Conservation (phyloP, 1,140 invertebrate species). For the Ditylenchus dipsaci region DNA sequence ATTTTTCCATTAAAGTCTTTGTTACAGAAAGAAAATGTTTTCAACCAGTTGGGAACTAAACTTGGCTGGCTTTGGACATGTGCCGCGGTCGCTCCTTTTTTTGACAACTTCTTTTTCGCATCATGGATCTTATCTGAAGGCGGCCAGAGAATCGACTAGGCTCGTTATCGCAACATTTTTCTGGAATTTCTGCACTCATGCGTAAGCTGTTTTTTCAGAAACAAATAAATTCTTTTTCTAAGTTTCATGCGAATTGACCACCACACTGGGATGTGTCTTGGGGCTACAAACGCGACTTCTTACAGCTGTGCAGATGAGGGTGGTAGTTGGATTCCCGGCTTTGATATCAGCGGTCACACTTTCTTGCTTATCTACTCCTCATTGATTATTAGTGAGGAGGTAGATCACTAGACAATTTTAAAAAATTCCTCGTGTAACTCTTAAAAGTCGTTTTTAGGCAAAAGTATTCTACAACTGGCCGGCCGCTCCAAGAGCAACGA, state of each 20-base stretch:
- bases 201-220: constrained; percentile 56
- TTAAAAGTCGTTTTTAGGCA: too few relatives aligned
- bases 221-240: constrained; percentile 16
- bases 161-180: constrained; percentile 75
- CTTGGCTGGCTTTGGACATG: constrained; percentile 56
- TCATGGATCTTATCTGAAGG: constrained; percentile 60
- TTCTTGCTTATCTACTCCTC: constrained; percentile 51
- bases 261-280: constrained; percentile 74
- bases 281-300: constrained; percentile 54
- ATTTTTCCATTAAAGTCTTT: not conserved
- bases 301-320: constrained; percentile 44
- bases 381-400: constrained; percentile 50
- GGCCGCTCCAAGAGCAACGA: constrained; percentile 3
- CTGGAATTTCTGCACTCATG: constrained; percentile 80
- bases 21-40: constrained; percentile 52
- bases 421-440: too few relatives aligned
- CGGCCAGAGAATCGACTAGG: constrained; percentile 66
- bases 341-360: constrained; percentile 49
- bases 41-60: constrained; percentile 53
- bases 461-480: constrained; percentile 50
- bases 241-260: constrained; percentile 75
- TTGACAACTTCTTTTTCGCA: constrained; percentile 38
- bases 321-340: constrained; percentile 48
- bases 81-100: constrained; percentile 43
- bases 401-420: constrained; percentile 13